A percentile compares a stretch with the other conserved stretches of the same genome.
Evolutionary conservation across 2,797 vertebrate species (phyloP).

Genomic region (Micrastur ruficollis): DNA sequence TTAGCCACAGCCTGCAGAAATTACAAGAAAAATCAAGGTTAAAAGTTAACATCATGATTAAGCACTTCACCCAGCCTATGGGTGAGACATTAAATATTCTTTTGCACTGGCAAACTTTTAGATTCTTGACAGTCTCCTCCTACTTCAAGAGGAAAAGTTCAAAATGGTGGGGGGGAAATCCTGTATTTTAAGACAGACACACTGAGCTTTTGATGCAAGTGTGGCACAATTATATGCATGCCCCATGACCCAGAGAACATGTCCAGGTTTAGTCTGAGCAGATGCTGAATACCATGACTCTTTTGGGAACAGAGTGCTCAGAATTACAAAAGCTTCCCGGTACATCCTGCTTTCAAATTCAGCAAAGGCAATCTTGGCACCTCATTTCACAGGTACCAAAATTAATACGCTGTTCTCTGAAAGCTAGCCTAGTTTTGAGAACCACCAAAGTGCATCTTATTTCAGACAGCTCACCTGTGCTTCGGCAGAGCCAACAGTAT

Average conservation of each 20-base stretch:
- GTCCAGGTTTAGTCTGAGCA: not conserved
- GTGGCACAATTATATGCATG: not conserved
- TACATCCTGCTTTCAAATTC: not conserved
- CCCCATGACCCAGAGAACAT: not conserved
- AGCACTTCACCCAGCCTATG: not conserved
- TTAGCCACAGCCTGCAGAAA: not conserved
- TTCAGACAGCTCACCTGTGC: not conserved
- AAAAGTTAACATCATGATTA: not conserved
- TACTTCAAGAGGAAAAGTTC: not conserved
- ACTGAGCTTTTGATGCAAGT: not conserved
- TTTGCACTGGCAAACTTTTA: not conserved
- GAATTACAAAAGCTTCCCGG: not conserved
- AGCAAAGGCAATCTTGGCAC: not conserved
- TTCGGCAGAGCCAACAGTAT: not conserved
- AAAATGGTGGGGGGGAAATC: rapidly evolving
- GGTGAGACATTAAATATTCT: not conserved
- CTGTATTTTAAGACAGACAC: not conserved
- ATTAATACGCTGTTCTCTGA: no score
- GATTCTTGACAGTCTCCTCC: not conserved
- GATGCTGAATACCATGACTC: not conserved
- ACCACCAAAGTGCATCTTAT: rapidly evolving
- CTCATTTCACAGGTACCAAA: not conserved
- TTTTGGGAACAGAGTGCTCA: not conserved
- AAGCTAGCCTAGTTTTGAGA: not conserved
- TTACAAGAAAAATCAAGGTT: not conserved